These are phyloP conservation scores for Myotis lucifugus DNA, from an alignment of 2,113 vertebrate species.

Conservation along the genomic window DNA sequence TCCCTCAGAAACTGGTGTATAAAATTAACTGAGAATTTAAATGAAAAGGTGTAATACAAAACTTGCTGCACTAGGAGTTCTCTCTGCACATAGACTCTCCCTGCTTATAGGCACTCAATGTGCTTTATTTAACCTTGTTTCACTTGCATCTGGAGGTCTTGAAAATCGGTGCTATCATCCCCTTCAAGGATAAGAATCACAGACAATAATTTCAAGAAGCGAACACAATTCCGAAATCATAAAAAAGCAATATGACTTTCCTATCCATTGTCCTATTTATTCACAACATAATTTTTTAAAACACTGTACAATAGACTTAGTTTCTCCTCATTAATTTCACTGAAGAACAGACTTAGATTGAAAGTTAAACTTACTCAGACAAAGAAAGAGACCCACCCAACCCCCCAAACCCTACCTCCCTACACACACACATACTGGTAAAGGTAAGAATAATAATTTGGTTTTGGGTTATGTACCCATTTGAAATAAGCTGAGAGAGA, in stretches of 20 bases:
- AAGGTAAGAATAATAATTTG: neutral
- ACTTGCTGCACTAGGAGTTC: neutral
- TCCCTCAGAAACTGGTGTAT: neutral
- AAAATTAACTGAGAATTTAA: neutral
- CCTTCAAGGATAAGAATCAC: neutral
- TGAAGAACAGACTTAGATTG: neutral
- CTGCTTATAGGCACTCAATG: too few relatives aligned
- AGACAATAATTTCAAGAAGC: neutral
- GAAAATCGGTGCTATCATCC: neutral
- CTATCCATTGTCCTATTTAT: neutral
- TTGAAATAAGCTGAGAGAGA: neutral
- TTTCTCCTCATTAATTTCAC: neutral
- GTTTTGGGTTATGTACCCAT: neutral
- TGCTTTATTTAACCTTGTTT: neutral
- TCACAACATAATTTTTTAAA: neutral
- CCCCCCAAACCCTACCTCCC: too few relatives aligned
- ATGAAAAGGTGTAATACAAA: neutral
- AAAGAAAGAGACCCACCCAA: neutral
- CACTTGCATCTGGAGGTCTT: neutral
- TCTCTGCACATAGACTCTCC: neutral
- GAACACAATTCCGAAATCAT: neutral
- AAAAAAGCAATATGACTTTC: neutral
- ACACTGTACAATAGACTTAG: too few relatives aligned
- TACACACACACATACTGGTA: neutral
- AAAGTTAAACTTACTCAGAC: neutral